Percentiles rank a stretch among this genome's conserved stretches.
phyloP scores from a whole-genome alignment of 2,113 vertebrate species.

The Glaucidium brasilianum region DNA sequence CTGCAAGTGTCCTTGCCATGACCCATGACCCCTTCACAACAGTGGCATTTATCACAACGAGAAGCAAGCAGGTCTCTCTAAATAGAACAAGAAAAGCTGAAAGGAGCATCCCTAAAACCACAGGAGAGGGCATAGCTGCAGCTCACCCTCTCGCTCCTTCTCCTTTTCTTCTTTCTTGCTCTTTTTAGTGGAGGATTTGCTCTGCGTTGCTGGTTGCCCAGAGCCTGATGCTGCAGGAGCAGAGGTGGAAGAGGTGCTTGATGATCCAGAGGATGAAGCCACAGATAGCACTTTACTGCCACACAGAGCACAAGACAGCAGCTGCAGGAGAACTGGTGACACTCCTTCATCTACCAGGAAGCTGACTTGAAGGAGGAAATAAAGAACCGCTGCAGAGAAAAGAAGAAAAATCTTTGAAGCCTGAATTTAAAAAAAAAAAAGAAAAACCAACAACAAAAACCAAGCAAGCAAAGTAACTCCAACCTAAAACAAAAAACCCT shows the following conservation, averaged over 20 bases:
- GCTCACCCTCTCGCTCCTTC: slow-evolving; percentile 93
- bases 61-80: not conserved
- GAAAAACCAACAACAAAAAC: no score
- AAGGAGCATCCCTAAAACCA: not conserved
- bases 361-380: slow-evolving; percentile 97
- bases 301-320: slow-evolving; percentile 94
- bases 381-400: slow-evolving; percentile 86
- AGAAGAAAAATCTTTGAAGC: not conserved
- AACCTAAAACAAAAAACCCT: not conserved
- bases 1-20: not conserved
- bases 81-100: not conserved
- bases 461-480: not conserved
- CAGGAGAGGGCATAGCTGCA: not conserved
- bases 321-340: slow-evolving; percentile 91
- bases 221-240: slow-evolving; percentile 61
- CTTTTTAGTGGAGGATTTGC: slow-evolving; percentile 93
- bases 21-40: not conserved
- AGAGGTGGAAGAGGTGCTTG: slow-evolving; percentile 72
- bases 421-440: not conserved
- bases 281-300: slow-evolving; percentile 94
- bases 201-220: slow-evolving; percentile 82
- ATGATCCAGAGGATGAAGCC: slow-evolving; percentile 75
- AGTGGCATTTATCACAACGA: not conserved
- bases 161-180: slow-evolving; percentile 99
- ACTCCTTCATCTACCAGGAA: slow-evolving; percentile 97